These are phyloP conservation scores for Cydia fagiglandana DNA, from an alignment of 1,140 invertebrate species.

Conservation along the genomic window DNA sequence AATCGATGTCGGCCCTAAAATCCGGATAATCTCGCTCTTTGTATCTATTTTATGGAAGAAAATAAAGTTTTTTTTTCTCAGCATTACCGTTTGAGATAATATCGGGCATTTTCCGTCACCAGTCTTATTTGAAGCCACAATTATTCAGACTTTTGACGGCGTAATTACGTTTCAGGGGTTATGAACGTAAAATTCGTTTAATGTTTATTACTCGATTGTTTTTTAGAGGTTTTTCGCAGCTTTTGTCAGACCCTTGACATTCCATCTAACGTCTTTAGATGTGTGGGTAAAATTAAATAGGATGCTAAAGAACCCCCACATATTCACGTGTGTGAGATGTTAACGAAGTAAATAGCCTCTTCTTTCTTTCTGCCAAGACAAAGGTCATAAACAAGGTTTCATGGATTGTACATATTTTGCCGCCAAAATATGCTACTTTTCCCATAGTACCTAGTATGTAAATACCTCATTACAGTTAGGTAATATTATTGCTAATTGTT, in stretches of 20 bases:
- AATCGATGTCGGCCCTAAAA: conserved; percentile 67
- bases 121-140: conserved; percentile 17
- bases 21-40: conserved; percentile 69
- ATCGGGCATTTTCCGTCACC: conserved; percentile 29
- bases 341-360: too few relatives aligned
- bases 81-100: conserved; percentile 45
- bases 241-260: background rate
- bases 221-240: background rate
- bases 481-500: too few relatives aligned
- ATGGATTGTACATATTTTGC: too few relatives aligned
- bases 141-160: conserved; percentile 28
- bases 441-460: too few relatives aligned
- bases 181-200: background rate
- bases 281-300: too few relatives aligned
- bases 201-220: background rate
- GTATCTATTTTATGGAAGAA: conserved; percentile 67
- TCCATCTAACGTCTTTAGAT: background rate
- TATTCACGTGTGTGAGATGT: too few relatives aligned
- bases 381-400: too few relatives aligned
- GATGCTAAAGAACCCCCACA: too few relatives aligned
- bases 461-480: too few relatives aligned
- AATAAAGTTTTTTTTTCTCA: conserved; percentile 66
- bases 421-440: too few relatives aligned
- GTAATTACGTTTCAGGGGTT: conserved; percentile 6
- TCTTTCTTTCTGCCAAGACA: too few relatives aligned